Evolutionary conservation across 1,140 invertebrate genomes (phyloP).

Genomic region (Xylocopa sonorina): DNA sequence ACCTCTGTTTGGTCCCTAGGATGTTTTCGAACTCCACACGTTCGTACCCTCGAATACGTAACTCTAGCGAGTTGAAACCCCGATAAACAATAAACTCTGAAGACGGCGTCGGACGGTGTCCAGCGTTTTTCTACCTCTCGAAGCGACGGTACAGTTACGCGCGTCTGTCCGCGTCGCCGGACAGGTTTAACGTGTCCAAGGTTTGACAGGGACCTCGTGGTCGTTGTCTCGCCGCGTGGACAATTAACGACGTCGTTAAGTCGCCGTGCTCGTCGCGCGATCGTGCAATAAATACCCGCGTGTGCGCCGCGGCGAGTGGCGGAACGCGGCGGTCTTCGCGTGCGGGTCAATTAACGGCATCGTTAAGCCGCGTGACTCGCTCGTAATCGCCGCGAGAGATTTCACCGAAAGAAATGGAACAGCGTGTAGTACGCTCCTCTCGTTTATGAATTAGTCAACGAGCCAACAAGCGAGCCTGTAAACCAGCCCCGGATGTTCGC

Average conservation of each 20-base stretch:
- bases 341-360: constrained; percentile 62
- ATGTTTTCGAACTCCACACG: not conserved
- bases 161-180: not conserved
- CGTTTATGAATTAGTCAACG: constrained; percentile 16
- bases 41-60: too few species aligned
- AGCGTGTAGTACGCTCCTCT: not conserved
- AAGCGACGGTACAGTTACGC: constrained; percentile 52
- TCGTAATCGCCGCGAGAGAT: constrained; percentile 39
- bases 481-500: not conserved
- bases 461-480: not conserved
- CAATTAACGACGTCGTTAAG: constrained; percentile 57
- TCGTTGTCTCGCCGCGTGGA: constrained; percentile 28
- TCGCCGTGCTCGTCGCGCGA: constrained; percentile 27
- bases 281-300: constrained; percentile 27
- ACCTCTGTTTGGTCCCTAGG: too few species aligned
- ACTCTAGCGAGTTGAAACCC: too few species aligned
- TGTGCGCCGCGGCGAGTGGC: constrained; percentile 9
- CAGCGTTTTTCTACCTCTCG: not conserved
- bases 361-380: constrained; percentile 43
- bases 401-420: constrained; percentile 43
- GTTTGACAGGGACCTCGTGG: constrained; percentile 13
- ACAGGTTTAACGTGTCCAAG: constrained; percentile 50
- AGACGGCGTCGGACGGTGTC: too few species aligned
- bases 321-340: too few species aligned
- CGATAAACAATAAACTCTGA: too few species aligned